Evolutionary conservation across 2,113 vertebrate genomes (phyloP).

Genomic region (Thymallus thymallus): DNA sequence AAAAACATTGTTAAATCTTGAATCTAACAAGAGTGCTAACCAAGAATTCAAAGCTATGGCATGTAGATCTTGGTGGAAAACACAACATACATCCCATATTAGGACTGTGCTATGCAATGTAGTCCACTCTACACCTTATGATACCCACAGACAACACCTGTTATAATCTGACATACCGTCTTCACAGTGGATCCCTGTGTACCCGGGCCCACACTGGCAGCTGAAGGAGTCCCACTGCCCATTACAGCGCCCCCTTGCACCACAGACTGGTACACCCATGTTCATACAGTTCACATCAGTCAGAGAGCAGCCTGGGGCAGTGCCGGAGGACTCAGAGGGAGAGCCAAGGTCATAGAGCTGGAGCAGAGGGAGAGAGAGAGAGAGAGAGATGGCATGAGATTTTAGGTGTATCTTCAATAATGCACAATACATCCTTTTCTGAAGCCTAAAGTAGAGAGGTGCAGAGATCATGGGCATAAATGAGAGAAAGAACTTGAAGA

Average conservation of each 20-base stretch:
- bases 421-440: background rate
- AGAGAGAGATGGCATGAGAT: background rate
- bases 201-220: conserved; percentile 78
- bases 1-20: too few species aligned
- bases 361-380: conserved; percentile 15
- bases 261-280: conserved; percentile 74
- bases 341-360: conserved; percentile 82
- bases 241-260: conserved; percentile 74
- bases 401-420: background rate
- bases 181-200: conserved; percentile 78
- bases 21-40: too few species aligned
- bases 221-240: conserved; percentile 74
- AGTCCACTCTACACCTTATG: background rate
- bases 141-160: background rate
- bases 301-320: conserved; percentile 75
- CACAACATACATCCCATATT: too few species aligned
- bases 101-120: background rate
- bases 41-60: too few species aligned
- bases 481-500: background rate
- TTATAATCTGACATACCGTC: conserved; percentile 67
- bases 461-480: background rate
- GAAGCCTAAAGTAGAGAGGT: background rate
- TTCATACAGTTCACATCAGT: conserved; percentile 77
- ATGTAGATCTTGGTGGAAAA: too few species aligned
- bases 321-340: conserved; percentile 77